Percentiles rank a stretch among this genome's conserved stretches.
Evolutionary conservation across 1,140 invertebrate genomes (phyloP).

Genomic region (Drosophila prosaltans): DNA sequence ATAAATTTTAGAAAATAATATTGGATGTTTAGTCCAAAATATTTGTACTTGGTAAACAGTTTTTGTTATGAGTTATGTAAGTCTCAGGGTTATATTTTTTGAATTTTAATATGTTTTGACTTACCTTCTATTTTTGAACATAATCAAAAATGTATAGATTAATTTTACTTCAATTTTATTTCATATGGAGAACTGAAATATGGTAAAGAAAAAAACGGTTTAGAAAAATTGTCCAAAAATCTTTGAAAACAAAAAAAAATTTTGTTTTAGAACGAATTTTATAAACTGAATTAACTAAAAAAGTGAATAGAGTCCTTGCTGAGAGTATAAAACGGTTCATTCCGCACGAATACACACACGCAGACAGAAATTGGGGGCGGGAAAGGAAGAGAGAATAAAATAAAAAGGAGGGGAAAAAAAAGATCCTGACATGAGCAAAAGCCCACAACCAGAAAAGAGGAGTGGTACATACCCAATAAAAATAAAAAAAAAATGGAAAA

Average conservation of each 20-base stretch:
- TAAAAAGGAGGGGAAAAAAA: background rate
- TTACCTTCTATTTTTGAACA: too few species aligned
- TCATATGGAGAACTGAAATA: too few species aligned
- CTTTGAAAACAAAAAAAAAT: background rate
- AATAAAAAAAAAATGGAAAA: background rate
- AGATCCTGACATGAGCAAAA: slow-evolving; percentile 22
- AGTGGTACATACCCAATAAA: slow-evolving; percentile 1
- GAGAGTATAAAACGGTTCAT: slow-evolving; percentile 69
- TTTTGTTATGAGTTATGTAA: too few species aligned
- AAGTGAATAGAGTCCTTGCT: slow-evolving; percentile 6
- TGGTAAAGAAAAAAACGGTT: too few species aligned
- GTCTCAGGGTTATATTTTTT: too few species aligned
- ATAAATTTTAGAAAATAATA: too few species aligned
- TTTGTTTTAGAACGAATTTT: background rate
- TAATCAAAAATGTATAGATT: too few species aligned
- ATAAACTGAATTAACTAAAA: background rate
- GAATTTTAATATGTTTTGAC: too few species aligned
- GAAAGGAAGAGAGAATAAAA: background rate
- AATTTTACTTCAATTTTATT: too few species aligned
- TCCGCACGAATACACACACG: slow-evolving; percentile 63
- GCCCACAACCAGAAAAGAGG: slow-evolving; percentile 1
- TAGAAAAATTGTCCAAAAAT: background rate
- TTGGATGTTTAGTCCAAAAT: too few species aligned
- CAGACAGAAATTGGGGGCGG: background rate
- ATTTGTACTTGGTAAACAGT: too few species aligned